Evolutionary conservation across 2,113 vertebrate species (phyloP).

Genomic region (Trematocara nigrifrons): DNA sequence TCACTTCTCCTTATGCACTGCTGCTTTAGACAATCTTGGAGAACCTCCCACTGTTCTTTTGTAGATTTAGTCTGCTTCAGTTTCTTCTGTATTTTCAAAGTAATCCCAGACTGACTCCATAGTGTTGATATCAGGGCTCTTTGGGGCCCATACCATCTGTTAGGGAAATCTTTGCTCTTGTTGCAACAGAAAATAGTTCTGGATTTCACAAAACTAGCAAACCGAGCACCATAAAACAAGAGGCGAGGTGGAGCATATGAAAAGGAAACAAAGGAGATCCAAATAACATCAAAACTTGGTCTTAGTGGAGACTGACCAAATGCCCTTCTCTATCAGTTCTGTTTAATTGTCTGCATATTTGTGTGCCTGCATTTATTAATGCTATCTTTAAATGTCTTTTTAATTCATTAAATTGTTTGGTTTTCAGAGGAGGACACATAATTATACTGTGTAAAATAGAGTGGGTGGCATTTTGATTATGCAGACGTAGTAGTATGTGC

Average conservation of each 20-base stretch:
- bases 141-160: neutral
- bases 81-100: neutral
- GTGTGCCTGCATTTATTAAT: neutral
- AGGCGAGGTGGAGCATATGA: neutral
- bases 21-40: neutral
- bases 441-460: neutral
- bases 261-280: neutral
- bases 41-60: neutral
- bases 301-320: neutral
- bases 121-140: neutral
- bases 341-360: neutral
- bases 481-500: neutral
- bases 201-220: neutral
- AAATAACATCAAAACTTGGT: neutral
- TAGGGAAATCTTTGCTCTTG: neutral
- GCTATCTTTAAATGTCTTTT: neutral
- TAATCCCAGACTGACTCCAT: neutral
- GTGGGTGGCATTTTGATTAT: neutral
- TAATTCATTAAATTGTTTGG: neutral
- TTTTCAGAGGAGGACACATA: neutral
- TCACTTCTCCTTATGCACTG: neutral
- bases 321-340: neutral
- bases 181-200: neutral
- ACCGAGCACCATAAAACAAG: neutral
- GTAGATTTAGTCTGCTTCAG: neutral